These are phyloP conservation scores for Premnoplex brunnescens DNA, from an alignment of 2,797 vertebrate species.

Conservation along the genomic window DNA sequence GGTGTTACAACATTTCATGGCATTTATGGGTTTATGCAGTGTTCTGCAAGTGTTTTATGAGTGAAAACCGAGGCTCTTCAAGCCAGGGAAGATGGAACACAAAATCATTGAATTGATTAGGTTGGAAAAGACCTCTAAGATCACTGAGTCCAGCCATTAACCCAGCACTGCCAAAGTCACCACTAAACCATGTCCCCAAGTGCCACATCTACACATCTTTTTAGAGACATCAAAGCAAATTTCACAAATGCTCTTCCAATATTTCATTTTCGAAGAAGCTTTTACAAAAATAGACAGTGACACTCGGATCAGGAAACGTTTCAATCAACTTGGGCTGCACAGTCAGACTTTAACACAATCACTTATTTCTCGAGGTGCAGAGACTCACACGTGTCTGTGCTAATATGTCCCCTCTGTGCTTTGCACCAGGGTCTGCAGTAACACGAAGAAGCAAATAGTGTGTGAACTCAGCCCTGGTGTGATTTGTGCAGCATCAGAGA, in stretches of 20 bases:
- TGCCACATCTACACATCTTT: neutral
- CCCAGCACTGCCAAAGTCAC: neutral
- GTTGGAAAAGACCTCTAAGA: neutral
- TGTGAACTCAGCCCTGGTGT: neutral
- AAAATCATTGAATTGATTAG: neutral
- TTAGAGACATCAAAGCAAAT: neutral
- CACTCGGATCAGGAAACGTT: neutral
- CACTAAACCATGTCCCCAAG: neutral
- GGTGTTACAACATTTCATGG: neutral
- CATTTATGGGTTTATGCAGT: neutral
- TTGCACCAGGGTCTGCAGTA: neutral
- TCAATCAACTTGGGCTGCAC: neutral
- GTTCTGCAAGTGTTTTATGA: neutral
- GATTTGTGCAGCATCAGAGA: constrained; percentile 28
- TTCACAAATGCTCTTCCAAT: neutral
- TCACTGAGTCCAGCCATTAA: neutral
- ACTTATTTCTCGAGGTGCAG: neutral
- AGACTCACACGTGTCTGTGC: neutral
- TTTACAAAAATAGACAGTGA: neutral
- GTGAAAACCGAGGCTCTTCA: neutral
- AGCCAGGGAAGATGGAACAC: neutral
- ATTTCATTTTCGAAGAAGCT: neutral
- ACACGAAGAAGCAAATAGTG: neutral
- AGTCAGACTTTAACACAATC: neutral
- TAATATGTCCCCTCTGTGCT: neutral